phyloP scores from a whole-genome alignment of 2,888 invertebrate species.

The Tenthredo distinguenda region DNA sequence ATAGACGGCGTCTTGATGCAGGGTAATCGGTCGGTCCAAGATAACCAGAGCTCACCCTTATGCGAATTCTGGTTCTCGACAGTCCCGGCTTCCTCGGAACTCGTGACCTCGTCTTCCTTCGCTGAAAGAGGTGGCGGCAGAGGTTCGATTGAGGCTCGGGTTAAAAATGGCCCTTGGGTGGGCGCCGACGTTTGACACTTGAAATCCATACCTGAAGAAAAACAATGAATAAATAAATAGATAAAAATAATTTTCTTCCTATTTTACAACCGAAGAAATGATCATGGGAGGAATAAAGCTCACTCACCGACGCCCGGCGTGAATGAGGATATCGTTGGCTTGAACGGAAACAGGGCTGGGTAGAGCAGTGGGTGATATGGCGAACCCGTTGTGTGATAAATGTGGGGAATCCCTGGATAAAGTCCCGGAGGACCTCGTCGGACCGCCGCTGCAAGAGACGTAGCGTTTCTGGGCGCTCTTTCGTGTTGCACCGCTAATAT shows the following conservation, averaged over 20 bases:
- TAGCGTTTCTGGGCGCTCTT: slow-evolving; percentile 86
- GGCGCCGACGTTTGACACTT: slow-evolving; percentile 25
- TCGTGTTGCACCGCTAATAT: slow-evolving; percentile 94
- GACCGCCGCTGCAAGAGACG: slow-evolving; percentile 75
- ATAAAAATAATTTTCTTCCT: neutral
- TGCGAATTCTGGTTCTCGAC: slow-evolving; percentile 62
- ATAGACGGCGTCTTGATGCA: neutral
- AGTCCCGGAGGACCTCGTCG: slow-evolving; percentile 76
- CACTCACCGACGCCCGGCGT: slow-evolving; percentile 69
- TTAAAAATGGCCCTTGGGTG: slow-evolving; percentile 77
- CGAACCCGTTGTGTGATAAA: slow-evolving; percentile 72
- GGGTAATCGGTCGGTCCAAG: neutral
- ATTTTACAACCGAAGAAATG: neutral
- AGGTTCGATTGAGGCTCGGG: slow-evolving; percentile 73
- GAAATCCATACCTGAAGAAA: slow-evolving; percentile 42
- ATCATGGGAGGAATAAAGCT: neutral
- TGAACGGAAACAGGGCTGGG: slow-evolving; percentile 74
- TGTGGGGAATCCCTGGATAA: slow-evolving; percentile 75
- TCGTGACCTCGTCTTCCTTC: slow-evolving; percentile 88
- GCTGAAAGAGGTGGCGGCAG: slow-evolving; percentile 78
- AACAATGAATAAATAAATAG: neutral
- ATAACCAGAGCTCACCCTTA: slow-evolving; percentile 59
- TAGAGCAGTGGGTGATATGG: slow-evolving; percentile 75
- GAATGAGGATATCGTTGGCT: slow-evolving; percentile 71
- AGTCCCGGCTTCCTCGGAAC: slow-evolving; percentile 84